Evolutionary conservation across 2,797 vertebrate genomes (phyloP), one percentile per base, ranked within the genome.

Genomic region (Hipposideros larvatus): DNA sequence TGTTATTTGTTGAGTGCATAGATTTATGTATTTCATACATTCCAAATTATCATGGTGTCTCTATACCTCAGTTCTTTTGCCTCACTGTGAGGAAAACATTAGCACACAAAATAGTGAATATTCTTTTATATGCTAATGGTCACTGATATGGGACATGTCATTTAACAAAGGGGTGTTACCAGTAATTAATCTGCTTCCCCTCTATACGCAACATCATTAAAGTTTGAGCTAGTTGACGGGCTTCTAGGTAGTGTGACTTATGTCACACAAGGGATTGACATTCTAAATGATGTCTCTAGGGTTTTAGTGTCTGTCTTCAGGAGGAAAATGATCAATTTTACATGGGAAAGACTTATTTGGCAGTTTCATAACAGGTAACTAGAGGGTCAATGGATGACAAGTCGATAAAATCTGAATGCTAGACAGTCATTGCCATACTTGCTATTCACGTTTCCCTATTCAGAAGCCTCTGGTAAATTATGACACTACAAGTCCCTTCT

Each of bases 181-280:
- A 85, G 21, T 65, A 93, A 92, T 89, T 83, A 78, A 95, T 75
- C 82, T 71, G 59, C 65, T 92, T 92, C n/a, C 43, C 26, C 51
- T 92, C 70, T 48, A 59, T 1, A 80, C 2, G 28, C 55, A 91
- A 78, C 94, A 66, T 82, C 90, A 79, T 77, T 61, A 82, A 51
- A 55, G 22, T 91, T 82, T 94, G 59, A 48, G 26, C 26, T 61
- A 46, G 55, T 2, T 96, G 95, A 90, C 57, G 95, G 93, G 28
- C 31, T 95, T 90, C 89, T 89, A 55, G 70, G 66, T n/a, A 95
- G 34, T 65, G 8, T 86, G 41, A 94, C 65, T 73, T 80, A 31
- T 46, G 68, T 88, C 53, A 92, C 41, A 78, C 34, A 88, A 37
- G 55, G 66, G 51, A 93, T 11, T 59, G 66, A 73, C 91, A 87